phyloP scores from a whole-genome alignment of 2,888 invertebrate genomes.

The Bruchidius siliquastri region DNA sequence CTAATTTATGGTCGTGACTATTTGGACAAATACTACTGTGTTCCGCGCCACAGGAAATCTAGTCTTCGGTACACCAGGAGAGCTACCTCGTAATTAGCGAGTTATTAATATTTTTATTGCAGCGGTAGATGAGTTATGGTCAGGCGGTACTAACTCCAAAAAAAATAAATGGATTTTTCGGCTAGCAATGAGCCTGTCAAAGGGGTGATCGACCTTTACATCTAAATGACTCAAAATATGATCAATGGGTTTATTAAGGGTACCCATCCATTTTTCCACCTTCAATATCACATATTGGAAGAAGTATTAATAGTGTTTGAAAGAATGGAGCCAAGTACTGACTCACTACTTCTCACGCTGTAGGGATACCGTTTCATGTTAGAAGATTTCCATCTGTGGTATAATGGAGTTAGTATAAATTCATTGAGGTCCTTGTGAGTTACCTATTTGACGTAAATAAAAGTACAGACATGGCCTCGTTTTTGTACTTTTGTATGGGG shows the following conservation, averaged over 20 bases:
- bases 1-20: no score
- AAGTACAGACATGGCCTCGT: no score
- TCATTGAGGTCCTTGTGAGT: no score
- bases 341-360: no score
- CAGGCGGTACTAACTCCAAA: background rate
- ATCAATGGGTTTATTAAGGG: background rate
- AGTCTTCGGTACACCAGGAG: slow-evolving; percentile 1
- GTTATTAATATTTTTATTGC: slow-evolving; percentile 7
- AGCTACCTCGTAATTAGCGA: slow-evolving; percentile 4
- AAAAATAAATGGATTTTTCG: background rate
- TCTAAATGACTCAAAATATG: background rate
- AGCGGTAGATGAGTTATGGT: background rate
- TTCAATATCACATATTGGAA: background rate
- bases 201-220: background rate
- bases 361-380: no score
- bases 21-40: background rate
- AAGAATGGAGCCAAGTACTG: no score
- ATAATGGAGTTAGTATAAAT: no score
- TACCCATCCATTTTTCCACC: background rate
- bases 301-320: no score
- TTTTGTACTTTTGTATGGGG: no score
- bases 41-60: background rate
- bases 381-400: no score
- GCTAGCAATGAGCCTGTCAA: background rate
- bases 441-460: no score